Conservation (phyloP, 2,113 vertebrate genomes). For the Donacobius atricapilla region DNA sequence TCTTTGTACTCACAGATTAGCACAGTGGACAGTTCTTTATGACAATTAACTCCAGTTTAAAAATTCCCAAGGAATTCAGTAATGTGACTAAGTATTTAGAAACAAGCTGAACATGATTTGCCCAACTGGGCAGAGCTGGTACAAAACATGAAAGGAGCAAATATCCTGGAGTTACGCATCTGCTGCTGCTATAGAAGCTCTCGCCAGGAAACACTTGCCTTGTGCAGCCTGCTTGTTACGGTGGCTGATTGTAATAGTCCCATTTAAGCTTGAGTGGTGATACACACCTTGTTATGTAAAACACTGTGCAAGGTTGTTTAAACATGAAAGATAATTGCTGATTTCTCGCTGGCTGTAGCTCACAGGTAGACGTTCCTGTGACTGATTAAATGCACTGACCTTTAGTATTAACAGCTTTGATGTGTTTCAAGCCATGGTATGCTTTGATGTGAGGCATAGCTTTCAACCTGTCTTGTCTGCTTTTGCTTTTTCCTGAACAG, state of each 20-base stretch:
- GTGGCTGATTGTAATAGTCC: not conserved
- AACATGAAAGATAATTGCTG: slow-evolving; percentile 17
- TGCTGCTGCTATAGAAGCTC: not conserved
- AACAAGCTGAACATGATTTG: not conserved
- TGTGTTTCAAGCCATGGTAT: not conserved
- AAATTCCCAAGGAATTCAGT: not conserved
- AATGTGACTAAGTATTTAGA: not conserved
- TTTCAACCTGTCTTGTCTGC: not conserved
- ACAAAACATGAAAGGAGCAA: not conserved
- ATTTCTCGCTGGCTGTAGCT: not conserved
- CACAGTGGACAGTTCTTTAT: not conserved
- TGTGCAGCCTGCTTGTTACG: not conserved
- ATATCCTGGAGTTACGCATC: not conserved
- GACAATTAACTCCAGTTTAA: not conserved
- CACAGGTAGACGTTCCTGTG: not conserved
- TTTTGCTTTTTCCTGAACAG: not conserved
- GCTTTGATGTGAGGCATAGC: not conserved
- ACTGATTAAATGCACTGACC: slow-evolving; percentile 5
- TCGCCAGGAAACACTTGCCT: not conserved
- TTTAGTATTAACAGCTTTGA: not conserved
- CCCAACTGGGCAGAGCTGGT: not conserved
- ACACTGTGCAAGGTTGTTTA: not conserved
- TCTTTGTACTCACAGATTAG: not conserved
- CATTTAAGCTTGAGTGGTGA: not conserved
- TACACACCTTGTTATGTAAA: slow-evolving; percentile 12